Base-by-base conservation (phyloP, 2,888 invertebrate species). In the Choristoneura rosaceana region DNA sequence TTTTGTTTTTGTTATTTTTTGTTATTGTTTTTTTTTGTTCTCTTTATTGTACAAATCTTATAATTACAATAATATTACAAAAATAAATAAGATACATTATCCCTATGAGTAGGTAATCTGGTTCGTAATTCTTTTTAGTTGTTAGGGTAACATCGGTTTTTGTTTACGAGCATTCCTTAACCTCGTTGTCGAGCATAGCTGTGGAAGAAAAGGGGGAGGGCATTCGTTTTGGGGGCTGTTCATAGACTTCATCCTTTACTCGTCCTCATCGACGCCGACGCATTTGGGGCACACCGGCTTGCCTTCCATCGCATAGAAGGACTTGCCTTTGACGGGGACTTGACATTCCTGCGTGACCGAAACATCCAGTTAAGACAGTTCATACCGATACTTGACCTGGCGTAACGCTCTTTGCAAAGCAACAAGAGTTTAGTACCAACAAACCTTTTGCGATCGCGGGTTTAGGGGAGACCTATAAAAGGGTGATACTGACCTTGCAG, bases 251-350 rank as follows among this genome's bases (percentile, higher is more conserved):
- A 90, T 91, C 82, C 81, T 82, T 91, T 93, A 93, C 89, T 95
- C 97, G 84, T 98, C 98, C 87, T 98, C 98, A 84, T 98, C 98
- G 80, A 97, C 97, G 84, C 98, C 98, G 89, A 97, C 97, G 94
- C 98, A 98, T 93, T 96, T 96, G 73, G 98, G 98, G 95, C 99
- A 99, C 87, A 99, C 98, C 55, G 99, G 99, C 92, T 98, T 97
- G 84, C 98, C 98, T 94, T 99, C 99, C 96, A 98, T 98, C 82
- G 98, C 98, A 95, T 98, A 99, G 95, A 99, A 99, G 76, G 98
- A 98, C 91, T 98, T 98, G 87, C 98, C 98, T 91, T 97, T 97
- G 80, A 99, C 98, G 78, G 98, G 94, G 85, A 96, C 96, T 95
- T 97, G 98, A 95, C 99, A 99, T 92, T 99, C 99, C 99, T 99